These are phyloP conservation scores for Trichonephila inaurata DNA, from an alignment of 1,140 invertebrate genomes.

Conservation along the genomic window DNA sequence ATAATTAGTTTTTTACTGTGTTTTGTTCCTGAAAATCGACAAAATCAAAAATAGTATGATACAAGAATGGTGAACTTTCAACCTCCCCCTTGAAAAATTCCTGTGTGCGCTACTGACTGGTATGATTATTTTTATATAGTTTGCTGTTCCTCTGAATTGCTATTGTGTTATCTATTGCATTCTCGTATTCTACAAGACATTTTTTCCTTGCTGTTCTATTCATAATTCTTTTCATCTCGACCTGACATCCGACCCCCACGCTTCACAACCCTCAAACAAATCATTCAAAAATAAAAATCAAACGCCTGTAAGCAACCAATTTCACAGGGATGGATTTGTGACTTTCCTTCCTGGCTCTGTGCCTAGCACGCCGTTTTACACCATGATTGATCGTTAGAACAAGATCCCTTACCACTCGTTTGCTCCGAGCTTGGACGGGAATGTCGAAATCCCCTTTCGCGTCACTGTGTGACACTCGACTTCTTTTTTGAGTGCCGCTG, in stretches of 20 bases:
- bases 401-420: neutral
- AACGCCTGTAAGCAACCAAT: constrained; percentile 1
- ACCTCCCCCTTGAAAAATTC: too few relatives aligned
- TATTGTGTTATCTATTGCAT: too few relatives aligned
- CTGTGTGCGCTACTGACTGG: too few relatives aligned
- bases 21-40: too few relatives aligned
- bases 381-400: constrained; percentile 13
- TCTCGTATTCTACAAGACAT: too few relatives aligned
- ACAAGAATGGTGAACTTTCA: too few relatives aligned
- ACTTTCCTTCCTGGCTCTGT: neutral
- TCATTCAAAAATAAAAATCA: neutral
- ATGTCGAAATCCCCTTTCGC: constrained; percentile 11
- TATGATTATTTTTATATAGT: too few relatives aligned
- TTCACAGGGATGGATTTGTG: neutral
- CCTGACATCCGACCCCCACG: neutral
- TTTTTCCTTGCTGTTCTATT: too few relatives aligned
- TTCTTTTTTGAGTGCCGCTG: neutral
- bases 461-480: constrained; percentile 15
- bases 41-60: too few relatives aligned
- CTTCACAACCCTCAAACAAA: neutral
- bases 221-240: too few relatives aligned
- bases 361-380: constrained; percentile 46
- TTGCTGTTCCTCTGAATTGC: too few relatives aligned
- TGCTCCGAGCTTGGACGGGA: neutral
- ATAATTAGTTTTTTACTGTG: too few relatives aligned